Base-by-base conservation (phyloP, 2,797 vertebrate species). In the Coendou prehensilis region DNA sequence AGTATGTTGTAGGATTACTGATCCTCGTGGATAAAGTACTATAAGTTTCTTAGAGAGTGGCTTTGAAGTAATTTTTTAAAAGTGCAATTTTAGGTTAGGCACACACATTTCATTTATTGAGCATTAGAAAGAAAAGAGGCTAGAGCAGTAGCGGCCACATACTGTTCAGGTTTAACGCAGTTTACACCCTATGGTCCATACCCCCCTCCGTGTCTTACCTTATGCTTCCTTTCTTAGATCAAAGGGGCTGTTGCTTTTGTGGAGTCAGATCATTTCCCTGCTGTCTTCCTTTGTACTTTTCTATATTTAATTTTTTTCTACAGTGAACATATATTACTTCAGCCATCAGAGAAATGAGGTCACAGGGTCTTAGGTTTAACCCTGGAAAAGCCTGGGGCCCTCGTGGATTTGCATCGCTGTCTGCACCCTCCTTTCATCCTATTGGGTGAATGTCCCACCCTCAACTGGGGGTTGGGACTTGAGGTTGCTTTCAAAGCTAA, bases 241-340 rank as follows among this genome's bases (percentile, higher is more conserved):
- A 28, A 17, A 63, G 47, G 5, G 8, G 0, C 14, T 0, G 1
- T 37, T 1, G 0, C 4, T 50, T 18, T 13, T 3, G 1, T 37
- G 26, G 54, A n/a, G 17, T 85, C 6, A 4, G 83, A 6, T 1
- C 0, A 18, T 63, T 73, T 52, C 22, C 17, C 52, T 0, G 57
- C 7, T 0, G 11, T 91, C 61, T 54, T 47, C 9, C 52, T 90
- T 37, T 69, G 82, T 2, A 6, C 28, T 30, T 52, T 45, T 57
- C 83, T 64, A 22, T 14, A 1, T 54, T n/a, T 22, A 14, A 20
- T 13, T 4, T 0, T 61, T 79, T 41, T 26, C 61, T n/a, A 3
- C 54, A 4, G 20, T n/a, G 61, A 89, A 20, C 5, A 10, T 33
- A 0, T 20, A 11, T 59, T 45, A 57, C 69, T 61, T 1, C n/a